Base-by-base conservation (phyloP, 2,797 vertebrate genomes). In the Dipus sagitta region DNA sequence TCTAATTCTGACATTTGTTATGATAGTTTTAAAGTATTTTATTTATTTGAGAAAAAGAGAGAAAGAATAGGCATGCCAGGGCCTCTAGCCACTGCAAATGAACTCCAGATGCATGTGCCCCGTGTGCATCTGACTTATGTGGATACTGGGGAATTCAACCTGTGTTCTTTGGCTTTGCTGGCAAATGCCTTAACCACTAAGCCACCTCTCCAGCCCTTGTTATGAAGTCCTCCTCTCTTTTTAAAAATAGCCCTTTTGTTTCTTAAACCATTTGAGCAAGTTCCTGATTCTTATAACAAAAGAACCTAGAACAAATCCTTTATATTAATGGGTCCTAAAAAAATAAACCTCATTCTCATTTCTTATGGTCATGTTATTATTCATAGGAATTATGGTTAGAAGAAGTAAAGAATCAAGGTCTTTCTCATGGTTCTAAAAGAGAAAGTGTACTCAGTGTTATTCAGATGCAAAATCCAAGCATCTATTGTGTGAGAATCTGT, bases 391-490 rank as follows among this genome's bases (percentile, higher is more conserved):
- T 24, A 80, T 75, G 60, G 24, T 60, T 72, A 83, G 62, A 17
- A 84, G n/a, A 92, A 81, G 21, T 21, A 67, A 86, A 82, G 58
- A 81, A 47, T n/a, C 64, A 28, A 86, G 38, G 32, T 88, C 32
- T 54, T 74, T 71, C 76, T 64, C 34, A 23, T 1, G 34, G 18
- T 86, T 85, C 82, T 78, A 94, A 54, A 86, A 86, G 21, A 76
- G 32, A 89, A 74, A 72, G 58, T 23, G 78, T 52, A 38, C 74
- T 79, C 71, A 47, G 30, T 60, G 71, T 54, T 78, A 88, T 83
- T 93, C 95, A 92, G 47, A 94, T 89, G 85, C 83, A 90, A 94
- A 96, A 95, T 72, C 75, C 64, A 72, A 94, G 81, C 38, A 80
- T 60, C 64, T 82, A 96, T 95, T 95, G 78, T 90, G 58, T 42